phyloP scores from a whole-genome alignment of 2,113 vertebrate species.

The Sapajus apella region DNA sequence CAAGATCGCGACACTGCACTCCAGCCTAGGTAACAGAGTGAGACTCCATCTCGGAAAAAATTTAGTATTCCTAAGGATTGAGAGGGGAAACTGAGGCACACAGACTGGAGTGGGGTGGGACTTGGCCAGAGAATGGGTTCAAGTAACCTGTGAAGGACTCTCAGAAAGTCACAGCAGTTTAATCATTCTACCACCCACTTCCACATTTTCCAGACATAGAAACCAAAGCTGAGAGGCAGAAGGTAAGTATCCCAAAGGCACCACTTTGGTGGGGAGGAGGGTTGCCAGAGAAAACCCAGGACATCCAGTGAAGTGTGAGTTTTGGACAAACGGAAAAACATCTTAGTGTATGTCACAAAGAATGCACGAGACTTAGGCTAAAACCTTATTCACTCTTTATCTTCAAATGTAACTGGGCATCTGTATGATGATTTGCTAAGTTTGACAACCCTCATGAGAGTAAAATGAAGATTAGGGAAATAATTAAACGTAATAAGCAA shows the following conservation, averaged over 20 bases:
- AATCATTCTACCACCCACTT: background rate
- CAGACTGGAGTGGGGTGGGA: background rate
- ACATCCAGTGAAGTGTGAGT: background rate
- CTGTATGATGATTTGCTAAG: no score
- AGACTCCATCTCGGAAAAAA: no score
- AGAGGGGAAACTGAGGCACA: background rate
- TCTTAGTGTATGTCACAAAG: background rate
- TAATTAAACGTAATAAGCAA: rapidly evolving
- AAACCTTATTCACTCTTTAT: no score
- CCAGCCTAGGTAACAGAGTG: no score
- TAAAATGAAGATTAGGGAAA: no score
- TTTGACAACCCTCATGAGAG: no score
- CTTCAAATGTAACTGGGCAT: no score
- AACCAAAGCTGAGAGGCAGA: background rate
- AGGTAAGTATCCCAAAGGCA: background rate
- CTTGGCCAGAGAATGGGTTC: background rate
- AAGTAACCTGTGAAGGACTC: background rate
- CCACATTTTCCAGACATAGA: background rate
- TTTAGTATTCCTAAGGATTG: background rate
- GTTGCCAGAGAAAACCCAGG: background rate
- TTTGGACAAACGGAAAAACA: background rate
- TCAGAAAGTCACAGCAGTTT: background rate
- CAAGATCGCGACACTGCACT: no score
- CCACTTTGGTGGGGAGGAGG: background rate
- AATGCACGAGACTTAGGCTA: no score